phyloP scores from a whole-genome alignment of 53 echinoderm and acorn worm species.

The Apostichopus leukothele region DNA sequence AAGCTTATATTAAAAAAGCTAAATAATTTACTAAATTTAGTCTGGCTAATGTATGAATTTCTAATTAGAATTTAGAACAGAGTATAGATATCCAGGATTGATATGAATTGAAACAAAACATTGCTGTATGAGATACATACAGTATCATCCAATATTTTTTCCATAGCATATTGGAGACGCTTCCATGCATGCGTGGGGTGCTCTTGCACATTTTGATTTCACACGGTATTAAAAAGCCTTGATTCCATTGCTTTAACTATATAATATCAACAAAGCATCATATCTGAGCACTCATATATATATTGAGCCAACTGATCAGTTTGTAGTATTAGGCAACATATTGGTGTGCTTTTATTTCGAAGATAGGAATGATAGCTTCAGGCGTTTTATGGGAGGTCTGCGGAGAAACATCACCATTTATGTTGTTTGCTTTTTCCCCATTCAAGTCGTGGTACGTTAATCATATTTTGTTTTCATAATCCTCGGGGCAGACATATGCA shows the following conservation, averaged over 20 bases:
- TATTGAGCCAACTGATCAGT: background rate
- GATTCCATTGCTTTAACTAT: background rate
- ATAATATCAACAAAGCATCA: background rate
- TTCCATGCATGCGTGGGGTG: too few species aligned
- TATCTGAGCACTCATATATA: background rate
- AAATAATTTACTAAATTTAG: too few species aligned
- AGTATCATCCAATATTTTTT: too few species aligned
- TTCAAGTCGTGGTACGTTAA: background rate
- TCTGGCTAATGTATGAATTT: too few species aligned
- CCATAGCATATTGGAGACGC: too few species aligned
- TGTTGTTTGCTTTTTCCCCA: slow-evolving; percentile 18
- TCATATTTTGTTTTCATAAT: slow-evolving; percentile 41
- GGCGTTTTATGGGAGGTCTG: slow-evolving; percentile 4
- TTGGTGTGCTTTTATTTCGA: background rate
- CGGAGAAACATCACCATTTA: slow-evolving; percentile 1
- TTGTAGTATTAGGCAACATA: background rate
- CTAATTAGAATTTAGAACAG: too few species aligned
- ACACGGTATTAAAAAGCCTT: background rate
- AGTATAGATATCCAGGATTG: too few species aligned
- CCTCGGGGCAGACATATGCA: slow-evolving; percentile 18
- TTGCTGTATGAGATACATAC: too few species aligned
- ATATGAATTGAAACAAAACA: too few species aligned
- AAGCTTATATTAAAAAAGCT: too few species aligned
- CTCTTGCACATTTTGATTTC: too few species aligned
- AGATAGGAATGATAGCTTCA: background rate